A percentile compares a stretch with the other conserved stretches of the same genome.
Conservation (phyloP, 2,888 invertebrate species). For the Ochropleura plecta region DNA sequence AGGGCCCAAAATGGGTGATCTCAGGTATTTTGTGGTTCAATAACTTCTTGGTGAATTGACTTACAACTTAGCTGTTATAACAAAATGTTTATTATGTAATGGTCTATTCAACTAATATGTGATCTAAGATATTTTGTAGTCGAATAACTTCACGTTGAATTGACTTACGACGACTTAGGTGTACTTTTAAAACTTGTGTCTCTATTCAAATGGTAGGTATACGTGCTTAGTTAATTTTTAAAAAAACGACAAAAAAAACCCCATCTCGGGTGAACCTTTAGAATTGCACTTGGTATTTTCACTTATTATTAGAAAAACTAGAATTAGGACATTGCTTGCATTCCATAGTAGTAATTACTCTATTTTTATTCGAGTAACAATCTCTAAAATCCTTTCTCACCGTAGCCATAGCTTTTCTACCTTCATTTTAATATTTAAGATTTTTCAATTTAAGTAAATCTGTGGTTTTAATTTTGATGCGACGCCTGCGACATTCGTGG, state of each 20-base stretch:
- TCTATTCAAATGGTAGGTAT: background rate
- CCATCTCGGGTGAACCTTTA: too few species aligned
- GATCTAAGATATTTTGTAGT: too few species aligned
- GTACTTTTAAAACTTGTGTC: background rate
- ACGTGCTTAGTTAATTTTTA: background rate
- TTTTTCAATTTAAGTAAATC: background rate
- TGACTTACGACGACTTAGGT: too few species aligned
- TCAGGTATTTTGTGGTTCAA: too few species aligned
- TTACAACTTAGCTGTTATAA: too few species aligned
- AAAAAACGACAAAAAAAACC: background rate
- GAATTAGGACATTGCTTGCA: conserved; percentile 55
- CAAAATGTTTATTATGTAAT: too few species aligned
- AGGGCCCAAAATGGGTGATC: too few species aligned
- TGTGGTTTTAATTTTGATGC: background rate
- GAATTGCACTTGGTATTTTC: conserved; percentile 9
- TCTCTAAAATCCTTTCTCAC: conserved; percentile 64
- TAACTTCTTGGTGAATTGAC: too few species aligned
- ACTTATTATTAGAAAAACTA: conserved; percentile 17
- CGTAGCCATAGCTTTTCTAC: conserved; percentile 40
- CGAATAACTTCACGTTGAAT: too few species aligned
- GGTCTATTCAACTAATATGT: too few species aligned
- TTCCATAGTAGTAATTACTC: conserved; percentile 62
- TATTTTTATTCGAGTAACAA: conserved; percentile 61
- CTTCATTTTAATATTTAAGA: background rate
- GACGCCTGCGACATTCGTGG: background rate